Base-by-base conservation (phyloP, 2,888 invertebrate species). In the Prenolepis imparis region DNA sequence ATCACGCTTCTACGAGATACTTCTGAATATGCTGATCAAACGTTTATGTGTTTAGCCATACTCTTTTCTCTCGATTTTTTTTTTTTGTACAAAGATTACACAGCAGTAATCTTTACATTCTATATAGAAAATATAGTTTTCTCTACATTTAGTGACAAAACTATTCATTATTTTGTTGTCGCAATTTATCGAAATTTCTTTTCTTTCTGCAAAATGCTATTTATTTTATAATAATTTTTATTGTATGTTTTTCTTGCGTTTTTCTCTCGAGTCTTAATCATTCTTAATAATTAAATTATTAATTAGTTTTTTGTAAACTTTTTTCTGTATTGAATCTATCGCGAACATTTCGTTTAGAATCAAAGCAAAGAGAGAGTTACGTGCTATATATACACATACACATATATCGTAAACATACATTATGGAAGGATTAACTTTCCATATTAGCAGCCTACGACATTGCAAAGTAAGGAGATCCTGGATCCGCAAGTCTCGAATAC, bases 371-470 rank as follows among this genome's bases (percentile, higher is more conserved):
- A 52, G 32, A 74, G 28, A 52, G 32, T 75, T 41, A 57, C 39
- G 12, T 32, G 55, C 4, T 18, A 1, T 11, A 5, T 4, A 21
- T 12, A 18, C 4, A 4, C 36, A 32, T 3, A 36, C 8, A 4
- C 52, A 11, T 32, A 15, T 21, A 3, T 5, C n/a, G 4, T 2
- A n/a, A 41, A 12, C 41, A 9, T 44, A 44, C 41, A 39, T 2
- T 39, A 21, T 12, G 12, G 41, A 59, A 70, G 78, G 18, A 78
- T 78, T 59, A 70, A 48, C 48, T 70, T 59, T n/a, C 4, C 18
- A n/a, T 12, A 48, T 59, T 59, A 59, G 44, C 36, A 44, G 59
- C 70, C 57, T 57, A 9, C 32, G 67, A n/a, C 39, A 32, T 64
- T n/a, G 55, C 15, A 48, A n/a, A 48, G 70, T 32, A 28, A 66